These are phyloP conservation scores for Syngnathoides biaculeatus DNA, from an alignment of 2,113 vertebrate genomes.

Conservation along the genomic window DNA sequence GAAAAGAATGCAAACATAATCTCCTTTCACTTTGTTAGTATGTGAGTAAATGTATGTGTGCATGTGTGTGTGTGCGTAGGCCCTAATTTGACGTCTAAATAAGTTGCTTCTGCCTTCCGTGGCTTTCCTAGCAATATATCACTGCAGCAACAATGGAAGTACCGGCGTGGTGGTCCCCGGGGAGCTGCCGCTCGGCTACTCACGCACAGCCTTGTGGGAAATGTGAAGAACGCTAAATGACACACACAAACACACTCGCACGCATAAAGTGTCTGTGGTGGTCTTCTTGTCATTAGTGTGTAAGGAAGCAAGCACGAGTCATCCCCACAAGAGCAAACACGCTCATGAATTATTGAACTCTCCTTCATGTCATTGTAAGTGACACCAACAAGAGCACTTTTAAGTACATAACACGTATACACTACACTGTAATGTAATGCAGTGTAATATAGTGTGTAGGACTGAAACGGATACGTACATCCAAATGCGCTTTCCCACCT, in stretches of 20 bases:
- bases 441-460: neutral
- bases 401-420: neutral
- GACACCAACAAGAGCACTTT: neutral
- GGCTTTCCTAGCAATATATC: conserved; percentile 64
- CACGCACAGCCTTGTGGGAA: conserved; percentile 63
- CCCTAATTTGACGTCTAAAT: conserved; percentile 75
- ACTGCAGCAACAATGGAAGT: conserved; percentile 54
- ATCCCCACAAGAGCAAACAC: conserved; percentile 5
- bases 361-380: conserved; percentile 6
- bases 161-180: conserved; percentile 46
- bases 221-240: conserved; percentile 46
- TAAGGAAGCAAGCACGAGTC: neutral
- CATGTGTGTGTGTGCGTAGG: conserved; percentile 40
- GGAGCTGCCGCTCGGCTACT: conserved; percentile 47
- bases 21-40: neutral
- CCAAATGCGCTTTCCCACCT: neutral
- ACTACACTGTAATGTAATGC: neutral
- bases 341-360: conserved; percentile 5
- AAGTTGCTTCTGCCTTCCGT: conserved; percentile 59
- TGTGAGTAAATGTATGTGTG: conserved; percentile 17
- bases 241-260: conserved; percentile 11
- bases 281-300: conserved; percentile 20
- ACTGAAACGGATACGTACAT: neutral
- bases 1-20: neutral
- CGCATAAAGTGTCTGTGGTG: conserved; percentile 23